Evolutionary conservation across 2,113 vertebrate genomes (phyloP).

Genomic region (Oncorhynchus nerka): DNA sequence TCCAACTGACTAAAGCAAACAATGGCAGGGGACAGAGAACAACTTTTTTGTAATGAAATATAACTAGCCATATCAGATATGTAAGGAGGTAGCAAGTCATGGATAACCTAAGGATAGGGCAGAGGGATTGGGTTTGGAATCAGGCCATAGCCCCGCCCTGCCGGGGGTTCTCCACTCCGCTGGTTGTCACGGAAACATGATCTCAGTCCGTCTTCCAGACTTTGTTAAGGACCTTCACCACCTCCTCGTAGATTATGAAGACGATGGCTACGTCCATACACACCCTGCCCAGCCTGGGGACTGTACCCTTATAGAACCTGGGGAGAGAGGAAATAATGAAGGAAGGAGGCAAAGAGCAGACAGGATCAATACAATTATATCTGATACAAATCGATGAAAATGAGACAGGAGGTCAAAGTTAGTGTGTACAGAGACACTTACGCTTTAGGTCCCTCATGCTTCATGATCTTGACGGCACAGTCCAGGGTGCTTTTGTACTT

Average conservation of each 20-base stretch:
- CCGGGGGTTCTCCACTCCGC: not conserved
- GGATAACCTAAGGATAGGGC: slow-evolving; percentile 36
- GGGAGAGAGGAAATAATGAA: not conserved
- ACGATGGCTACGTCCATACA: slow-evolving; percentile 95
- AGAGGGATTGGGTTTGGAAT: slow-evolving; percentile 17
- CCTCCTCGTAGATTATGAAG: slow-evolving; percentile 96
- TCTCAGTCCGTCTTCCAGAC: slow-evolving; percentile 93
- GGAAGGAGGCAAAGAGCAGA: not conserved
- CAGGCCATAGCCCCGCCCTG: slow-evolving; percentile 12
- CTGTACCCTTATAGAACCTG: slow-evolving; percentile 95
- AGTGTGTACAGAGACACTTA: slow-evolving; percentile 70
- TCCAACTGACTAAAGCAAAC: slow-evolving; percentile 1
- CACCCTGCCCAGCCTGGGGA: slow-evolving; percentile 91
- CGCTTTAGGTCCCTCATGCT: slow-evolving; percentile 86
- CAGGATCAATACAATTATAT: not conserved
- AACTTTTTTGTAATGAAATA: not conserved
- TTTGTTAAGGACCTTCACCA: slow-evolving; percentile 90
- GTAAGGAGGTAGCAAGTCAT: slow-evolving; percentile 55
- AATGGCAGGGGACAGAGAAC: slow-evolving; percentile 19
- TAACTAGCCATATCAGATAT: no score
- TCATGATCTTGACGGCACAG: slow-evolving; percentile 91
- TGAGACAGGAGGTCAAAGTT: no score
- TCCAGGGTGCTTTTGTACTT: slow-evolving; percentile 92
- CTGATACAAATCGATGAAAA: not conserved
- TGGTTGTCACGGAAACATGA: not conserved